Conservation (phyloP, 1,140 invertebrate species). For the Drosophila insularis region DNA sequence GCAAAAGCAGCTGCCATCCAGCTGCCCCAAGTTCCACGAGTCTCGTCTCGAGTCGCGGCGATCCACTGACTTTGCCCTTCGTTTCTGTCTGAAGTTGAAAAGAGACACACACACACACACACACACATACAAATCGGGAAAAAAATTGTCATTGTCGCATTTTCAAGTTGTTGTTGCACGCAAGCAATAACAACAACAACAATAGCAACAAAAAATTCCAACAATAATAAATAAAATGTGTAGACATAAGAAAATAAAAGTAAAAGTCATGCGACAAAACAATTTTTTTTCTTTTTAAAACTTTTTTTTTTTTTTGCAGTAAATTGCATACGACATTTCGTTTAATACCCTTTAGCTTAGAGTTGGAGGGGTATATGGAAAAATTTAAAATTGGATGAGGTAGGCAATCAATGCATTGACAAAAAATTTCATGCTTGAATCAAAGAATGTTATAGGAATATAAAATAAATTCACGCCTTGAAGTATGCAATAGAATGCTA, state of each 20-base stretch:
- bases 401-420: no score
- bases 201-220: conserved; percentile 18
- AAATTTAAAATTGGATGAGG: background rate
- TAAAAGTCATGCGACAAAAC: conserved; percentile 71
- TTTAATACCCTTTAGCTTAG: background rate
- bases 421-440: no score
- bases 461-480: no score
- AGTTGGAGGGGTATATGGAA: background rate
- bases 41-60: conserved; percentile 34
- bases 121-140: background rate
- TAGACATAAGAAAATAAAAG: conserved; percentile 46
- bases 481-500: no score
- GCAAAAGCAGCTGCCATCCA: conserved; percentile 15
- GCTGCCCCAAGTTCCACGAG: conserved; percentile 29
- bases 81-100: conserved; percentile 11
- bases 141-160: conserved; percentile 30
- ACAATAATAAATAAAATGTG: conserved; percentile 41
- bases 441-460: no score
- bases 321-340: conserved; percentile 69
- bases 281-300: conserved; percentile 2
- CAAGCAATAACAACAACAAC: conserved; percentile 38
- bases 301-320: conserved; percentile 59
- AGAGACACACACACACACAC: background rate
- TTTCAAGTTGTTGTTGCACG: conserved; percentile 66
- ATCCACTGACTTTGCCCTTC: conserved; percentile 22